Conservation (phyloP, 2,113 vertebrate species). For the Heptranchias perlo region DNA sequence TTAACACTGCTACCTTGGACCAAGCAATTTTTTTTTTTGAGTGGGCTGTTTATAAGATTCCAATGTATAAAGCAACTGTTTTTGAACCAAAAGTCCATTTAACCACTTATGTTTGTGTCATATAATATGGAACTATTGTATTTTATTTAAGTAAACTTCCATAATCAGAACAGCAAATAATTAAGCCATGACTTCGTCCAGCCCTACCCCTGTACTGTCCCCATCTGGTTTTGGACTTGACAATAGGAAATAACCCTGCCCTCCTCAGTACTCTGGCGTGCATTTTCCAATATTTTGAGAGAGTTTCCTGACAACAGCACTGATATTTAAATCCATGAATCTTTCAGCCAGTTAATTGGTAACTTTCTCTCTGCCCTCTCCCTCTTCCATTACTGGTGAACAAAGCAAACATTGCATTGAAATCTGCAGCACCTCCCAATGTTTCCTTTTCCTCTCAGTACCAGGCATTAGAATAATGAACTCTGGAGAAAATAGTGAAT, state of each 20-base stretch:
- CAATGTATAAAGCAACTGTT: not conserved
- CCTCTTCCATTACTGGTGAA: not conserved
- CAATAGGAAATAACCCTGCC: not conserved
- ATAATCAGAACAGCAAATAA: not conserved
- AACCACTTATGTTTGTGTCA: not conserved
- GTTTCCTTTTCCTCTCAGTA: not conserved
- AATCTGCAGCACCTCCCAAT: not conserved
- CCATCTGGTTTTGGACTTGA: too few relatives aligned
- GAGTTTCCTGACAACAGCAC: not conserved
- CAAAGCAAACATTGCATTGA: not conserved
- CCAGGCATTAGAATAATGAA: not conserved
- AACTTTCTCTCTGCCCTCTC: not conserved
- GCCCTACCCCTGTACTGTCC: not conserved
- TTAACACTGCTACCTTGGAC: not conserved
- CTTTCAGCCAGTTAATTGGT: not conserved
- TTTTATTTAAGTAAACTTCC: not conserved
- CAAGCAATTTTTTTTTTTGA: not conserved
- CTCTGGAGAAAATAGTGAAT: not conserved
- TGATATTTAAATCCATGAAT: not conserved
- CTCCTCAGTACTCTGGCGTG: not conserved
- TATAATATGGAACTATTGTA: not conserved
- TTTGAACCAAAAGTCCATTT: not conserved
- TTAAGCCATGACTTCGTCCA: not conserved
- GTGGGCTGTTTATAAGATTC: not conserved
- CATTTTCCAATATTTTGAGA: not conserved